Evolutionary conservation across 2,113 vertebrate genomes (phyloP).

Genomic region (Onychorhynchus coronatus): DNA sequence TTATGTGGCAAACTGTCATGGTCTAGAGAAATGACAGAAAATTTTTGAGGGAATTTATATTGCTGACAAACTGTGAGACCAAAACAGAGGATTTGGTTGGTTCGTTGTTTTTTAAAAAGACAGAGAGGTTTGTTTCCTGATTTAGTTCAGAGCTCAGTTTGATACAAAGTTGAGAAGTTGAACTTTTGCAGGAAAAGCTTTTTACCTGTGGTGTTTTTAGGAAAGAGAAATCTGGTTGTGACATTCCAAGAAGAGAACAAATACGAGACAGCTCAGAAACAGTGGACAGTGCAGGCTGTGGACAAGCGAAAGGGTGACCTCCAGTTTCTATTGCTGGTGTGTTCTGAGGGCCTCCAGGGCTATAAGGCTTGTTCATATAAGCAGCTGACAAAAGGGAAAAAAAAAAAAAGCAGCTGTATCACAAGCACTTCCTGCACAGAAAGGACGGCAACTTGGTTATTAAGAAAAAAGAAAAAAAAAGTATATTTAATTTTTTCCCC

Average conservation of each 20-base stretch:
- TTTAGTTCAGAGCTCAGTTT: neutral
- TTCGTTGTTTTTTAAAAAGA: neutral
- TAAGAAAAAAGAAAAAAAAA: neutral
- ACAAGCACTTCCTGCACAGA: neutral
- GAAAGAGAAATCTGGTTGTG: constrained; percentile 89
- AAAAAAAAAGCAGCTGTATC: neutral
- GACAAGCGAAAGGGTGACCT: constrained; percentile 58
- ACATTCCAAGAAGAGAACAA: constrained; percentile 87
- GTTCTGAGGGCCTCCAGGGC: constrained; percentile 50
- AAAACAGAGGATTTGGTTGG: neutral
- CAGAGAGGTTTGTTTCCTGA: neutral
- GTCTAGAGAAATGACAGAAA: constrained; percentile 73
- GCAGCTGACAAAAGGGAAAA: constrained; percentile 73
- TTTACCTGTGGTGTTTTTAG: constrained; percentile 88
- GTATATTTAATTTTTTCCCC: neutral
- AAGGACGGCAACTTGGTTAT: neutral
- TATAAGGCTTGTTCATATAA: constrained; percentile 78
- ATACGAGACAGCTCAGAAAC: constrained; percentile 85
- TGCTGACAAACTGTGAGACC: neutral
- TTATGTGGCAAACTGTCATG: constrained; percentile 88
- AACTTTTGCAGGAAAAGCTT: neutral
- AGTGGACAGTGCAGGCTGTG: constrained; percentile 69
- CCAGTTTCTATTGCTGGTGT: constrained; percentile 56
- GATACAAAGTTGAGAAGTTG: neutral
- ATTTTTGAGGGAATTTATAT: neutral